A percentile compares a stretch with the other conserved stretches of the same genome.
These are phyloP conservation scores for Glareola pratincola DNA, from an alignment of 2,113 vertebrate genomes.

Conservation along the genomic window DNA sequence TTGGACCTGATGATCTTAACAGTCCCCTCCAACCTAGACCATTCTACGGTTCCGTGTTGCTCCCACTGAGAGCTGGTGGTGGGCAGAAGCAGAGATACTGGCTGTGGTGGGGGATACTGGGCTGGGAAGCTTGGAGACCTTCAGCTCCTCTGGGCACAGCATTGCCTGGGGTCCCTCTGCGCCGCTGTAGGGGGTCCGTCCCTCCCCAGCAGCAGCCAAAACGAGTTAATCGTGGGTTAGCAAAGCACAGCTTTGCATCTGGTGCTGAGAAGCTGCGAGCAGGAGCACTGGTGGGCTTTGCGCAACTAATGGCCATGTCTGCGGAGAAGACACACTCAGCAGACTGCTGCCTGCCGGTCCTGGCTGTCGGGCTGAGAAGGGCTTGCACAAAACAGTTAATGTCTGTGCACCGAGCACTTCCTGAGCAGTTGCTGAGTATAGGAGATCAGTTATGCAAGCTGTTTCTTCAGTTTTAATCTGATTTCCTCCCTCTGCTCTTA, in stretches of 20 bases:
- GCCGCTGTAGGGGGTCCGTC: fast-evolving
- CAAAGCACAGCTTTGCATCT: background rate
- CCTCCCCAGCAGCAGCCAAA: background rate
- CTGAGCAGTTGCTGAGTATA: conserved; percentile 5
- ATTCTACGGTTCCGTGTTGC: background rate
- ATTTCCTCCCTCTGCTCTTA: conserved; percentile 52
- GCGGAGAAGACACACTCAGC: background rate
- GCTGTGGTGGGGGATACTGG: background rate
- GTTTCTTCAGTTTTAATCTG: conserved; percentile 54
- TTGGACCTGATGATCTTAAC: background rate
- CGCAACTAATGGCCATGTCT: background rate
- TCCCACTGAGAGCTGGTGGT: background rate
- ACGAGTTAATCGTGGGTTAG: background rate
- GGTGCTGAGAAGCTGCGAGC: background rate
- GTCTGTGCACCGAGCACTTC: background rate
- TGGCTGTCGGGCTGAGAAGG: background rate
- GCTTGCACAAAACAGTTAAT: background rate
- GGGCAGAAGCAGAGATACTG: background rate
- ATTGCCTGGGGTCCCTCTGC: background rate
- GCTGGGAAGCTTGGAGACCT: background rate
- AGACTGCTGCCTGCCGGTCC: background rate
- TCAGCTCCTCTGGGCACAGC: background rate
- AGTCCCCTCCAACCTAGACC: background rate
- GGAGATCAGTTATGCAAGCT: conserved; percentile 30
- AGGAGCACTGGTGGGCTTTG: background rate